Conservation (phyloP, 2,888 invertebrate species). For the Homarus gammarus region DNA sequence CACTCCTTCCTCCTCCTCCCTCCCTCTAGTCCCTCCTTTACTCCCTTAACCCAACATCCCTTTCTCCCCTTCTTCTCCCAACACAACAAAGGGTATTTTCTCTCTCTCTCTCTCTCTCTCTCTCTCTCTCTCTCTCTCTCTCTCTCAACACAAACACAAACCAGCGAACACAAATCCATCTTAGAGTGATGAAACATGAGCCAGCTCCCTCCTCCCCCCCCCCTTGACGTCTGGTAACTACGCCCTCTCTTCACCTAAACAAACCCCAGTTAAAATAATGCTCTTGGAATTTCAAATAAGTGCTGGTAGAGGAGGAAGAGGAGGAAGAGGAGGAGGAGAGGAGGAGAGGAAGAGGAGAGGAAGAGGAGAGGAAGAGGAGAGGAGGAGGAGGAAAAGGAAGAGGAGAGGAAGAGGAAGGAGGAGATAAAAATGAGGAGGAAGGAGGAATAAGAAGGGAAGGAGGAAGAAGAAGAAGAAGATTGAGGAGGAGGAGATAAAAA, state of each 20-base stretch:
- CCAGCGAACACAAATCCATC: too few relatives aligned
- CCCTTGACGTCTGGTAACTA: background rate
- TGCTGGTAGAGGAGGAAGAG: too few relatives aligned
- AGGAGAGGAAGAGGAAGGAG: background rate
- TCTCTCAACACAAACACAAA: background rate
- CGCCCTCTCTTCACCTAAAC: background rate
- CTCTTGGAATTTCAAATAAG: slow-evolving; percentile 36
- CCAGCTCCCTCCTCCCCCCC: too few relatives aligned
- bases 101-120: background rate
- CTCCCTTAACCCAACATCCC: background rate
- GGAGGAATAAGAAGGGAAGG: background rate
- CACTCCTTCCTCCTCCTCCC: background rate
- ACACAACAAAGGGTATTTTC: too few relatives aligned
- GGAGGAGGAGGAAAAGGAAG: background rate
- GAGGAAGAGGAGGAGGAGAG: background rate
- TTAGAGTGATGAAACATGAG: too few relatives aligned
- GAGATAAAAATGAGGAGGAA: too few relatives aligned
- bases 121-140: slow-evolving; percentile 20
- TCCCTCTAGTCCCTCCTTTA: background rate
- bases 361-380: background rate
- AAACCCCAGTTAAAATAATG: slow-evolving; percentile 11
- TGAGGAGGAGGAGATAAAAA: background rate
- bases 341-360: background rate
- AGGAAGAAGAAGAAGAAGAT: background rate
- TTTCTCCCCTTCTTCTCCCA: background rate